Percentiles rank a stretch among this genome's conserved stretches.
phyloP scores from a whole-genome alignment of 2,888 invertebrate species.

The Copidosoma aretas region DNA sequence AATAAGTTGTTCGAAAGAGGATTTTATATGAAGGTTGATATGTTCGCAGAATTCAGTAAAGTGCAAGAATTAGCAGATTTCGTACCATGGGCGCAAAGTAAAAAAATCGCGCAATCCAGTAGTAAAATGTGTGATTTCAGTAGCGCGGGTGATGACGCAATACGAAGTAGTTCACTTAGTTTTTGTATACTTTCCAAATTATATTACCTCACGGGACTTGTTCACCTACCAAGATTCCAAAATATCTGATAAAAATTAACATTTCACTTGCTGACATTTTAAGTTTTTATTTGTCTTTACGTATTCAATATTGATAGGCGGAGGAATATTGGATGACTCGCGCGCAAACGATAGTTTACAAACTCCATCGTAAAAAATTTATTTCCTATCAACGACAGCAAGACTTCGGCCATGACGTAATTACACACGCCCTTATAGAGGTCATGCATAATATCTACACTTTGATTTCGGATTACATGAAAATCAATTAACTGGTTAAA shows the following conservation, averaged over 20 bases:
- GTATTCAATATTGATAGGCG: background rate
- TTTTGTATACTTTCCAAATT: conserved; percentile 29
- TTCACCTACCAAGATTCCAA: conserved; percentile 26
- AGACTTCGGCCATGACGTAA: conserved; percentile 21
- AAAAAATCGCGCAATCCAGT: too few relatives aligned
- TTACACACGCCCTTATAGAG: conserved; percentile 23
- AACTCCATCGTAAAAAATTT: conserved; percentile 1
- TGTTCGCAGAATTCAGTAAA: too few relatives aligned
- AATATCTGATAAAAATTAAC: conserved; percentile 28
- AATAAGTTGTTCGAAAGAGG: too few relatives aligned
- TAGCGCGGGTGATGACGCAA: too few relatives aligned
- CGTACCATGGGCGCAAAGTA: too few relatives aligned
- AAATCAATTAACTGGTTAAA: conserved; percentile 32
- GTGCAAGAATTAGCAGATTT: too few relatives aligned
- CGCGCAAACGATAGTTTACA: background rate
- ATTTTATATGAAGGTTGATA: too few relatives aligned
- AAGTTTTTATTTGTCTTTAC: conserved; percentile 8
- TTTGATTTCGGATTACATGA: conserved; percentile 26
- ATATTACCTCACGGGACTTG: conserved; percentile 1
- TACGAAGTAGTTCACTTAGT: conserved; percentile 6
- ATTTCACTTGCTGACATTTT: conserved; percentile 11
- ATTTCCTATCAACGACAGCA: conserved; percentile 5
- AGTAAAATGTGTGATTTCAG: too few relatives aligned
- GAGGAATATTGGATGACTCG: too few relatives aligned
- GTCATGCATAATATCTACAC: conserved; percentile 28